These are phyloP conservation scores for Solea senegalensis DNA, from an alignment of 2,113 vertebrate genomes.

Conservation along the genomic window DNA sequence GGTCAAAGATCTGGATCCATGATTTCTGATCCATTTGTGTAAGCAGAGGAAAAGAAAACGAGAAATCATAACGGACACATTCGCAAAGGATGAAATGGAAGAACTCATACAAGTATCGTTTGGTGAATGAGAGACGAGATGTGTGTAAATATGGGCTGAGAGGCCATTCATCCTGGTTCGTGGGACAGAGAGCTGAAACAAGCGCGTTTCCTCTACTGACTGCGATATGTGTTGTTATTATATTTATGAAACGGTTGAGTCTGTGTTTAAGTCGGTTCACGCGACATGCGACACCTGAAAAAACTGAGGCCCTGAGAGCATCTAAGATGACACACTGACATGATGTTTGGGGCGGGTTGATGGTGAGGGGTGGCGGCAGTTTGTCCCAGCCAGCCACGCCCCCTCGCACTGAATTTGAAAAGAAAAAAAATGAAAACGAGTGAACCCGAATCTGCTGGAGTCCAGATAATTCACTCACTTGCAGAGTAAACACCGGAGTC, in stretches of 20 bases:
- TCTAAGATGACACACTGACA: slow-evolving; percentile 82
- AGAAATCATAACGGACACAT: too few relatives aligned
- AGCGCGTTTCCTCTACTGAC: slow-evolving; percentile 17
- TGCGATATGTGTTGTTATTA: slow-evolving; percentile 25
- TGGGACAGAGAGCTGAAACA: slow-evolving; percentile 15
- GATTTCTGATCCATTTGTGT: slow-evolving; percentile 18
- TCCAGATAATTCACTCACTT: slow-evolving; percentile 73
- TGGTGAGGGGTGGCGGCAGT: slow-evolving; percentile 21
- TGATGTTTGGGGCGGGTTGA: slow-evolving; percentile 48
- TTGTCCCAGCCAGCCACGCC: slow-evolving; percentile 47
- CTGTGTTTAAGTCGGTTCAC: slow-evolving; percentile 78
- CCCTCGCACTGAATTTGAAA: slow-evolving; percentile 43
- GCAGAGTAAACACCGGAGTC: slow-evolving; percentile 63
- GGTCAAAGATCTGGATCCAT: slow-evolving; percentile 24
- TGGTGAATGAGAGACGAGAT: slow-evolving; percentile 43
- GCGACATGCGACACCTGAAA: slow-evolving; percentile 83
- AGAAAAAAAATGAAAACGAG: slow-evolving; percentile 30
- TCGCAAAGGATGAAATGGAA: slow-evolving; percentile 46
- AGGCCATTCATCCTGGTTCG: slow-evolving; percentile 30
- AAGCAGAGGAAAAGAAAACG: neutral
- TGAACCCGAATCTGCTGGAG: slow-evolving; percentile 54
- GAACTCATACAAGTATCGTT: slow-evolving; percentile 52
- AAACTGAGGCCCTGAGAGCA: slow-evolving; percentile 96
- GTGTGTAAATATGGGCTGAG: slow-evolving; percentile 16
- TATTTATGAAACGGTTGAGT: slow-evolving; percentile 50